phyloP scores from a whole-genome alignment of 2,888 invertebrate genomes.

The Crematogaster levior region DNA sequence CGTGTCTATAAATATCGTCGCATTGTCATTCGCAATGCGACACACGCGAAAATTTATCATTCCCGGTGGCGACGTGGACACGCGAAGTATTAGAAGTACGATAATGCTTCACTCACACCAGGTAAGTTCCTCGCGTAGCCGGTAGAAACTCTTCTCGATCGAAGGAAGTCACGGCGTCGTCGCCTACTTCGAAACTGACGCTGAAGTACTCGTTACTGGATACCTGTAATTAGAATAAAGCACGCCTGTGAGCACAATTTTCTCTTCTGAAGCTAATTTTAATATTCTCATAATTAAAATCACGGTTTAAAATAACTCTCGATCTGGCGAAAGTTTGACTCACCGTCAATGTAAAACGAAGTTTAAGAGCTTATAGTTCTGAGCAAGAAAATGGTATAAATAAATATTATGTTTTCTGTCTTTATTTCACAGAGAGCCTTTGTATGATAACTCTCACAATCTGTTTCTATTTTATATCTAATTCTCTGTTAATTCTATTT shows the following conservation, averaged over 20 bases:
- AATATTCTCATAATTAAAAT: conserved; percentile 8
- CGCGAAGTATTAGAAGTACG: conserved; percentile 22
- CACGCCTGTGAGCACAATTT: neutral
- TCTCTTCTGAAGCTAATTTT: neutral
- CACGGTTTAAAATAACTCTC: neutral
- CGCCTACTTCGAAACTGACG: conserved; percentile 89
- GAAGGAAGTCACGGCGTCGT: conserved; percentile 86
- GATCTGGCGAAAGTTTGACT: neutral
- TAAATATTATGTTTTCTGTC: neutral
- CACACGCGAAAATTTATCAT: conserved; percentile 1
- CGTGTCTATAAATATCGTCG: conserved; percentile 11
- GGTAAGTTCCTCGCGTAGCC: conserved; percentile 89
- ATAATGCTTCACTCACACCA: conserved; percentile 87
- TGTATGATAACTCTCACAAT: neutral
- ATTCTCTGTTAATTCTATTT: too few relatives aligned
- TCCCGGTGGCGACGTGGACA: neutral
- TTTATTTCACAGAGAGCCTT: neutral
- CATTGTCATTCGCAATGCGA: conserved; percentile 11
- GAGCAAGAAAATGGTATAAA: neutral
- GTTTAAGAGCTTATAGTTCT: neutral
- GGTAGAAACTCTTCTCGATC: conserved; percentile 89
- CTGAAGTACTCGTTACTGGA: conserved; percentile 92
- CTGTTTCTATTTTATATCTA: neutral
- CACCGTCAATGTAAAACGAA: neutral
- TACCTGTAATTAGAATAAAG: conserved; percentile 86